Evolutionary conservation across 2,888 invertebrate genomes (phyloP).

Genomic region (Adineta ricciae): DNA sequence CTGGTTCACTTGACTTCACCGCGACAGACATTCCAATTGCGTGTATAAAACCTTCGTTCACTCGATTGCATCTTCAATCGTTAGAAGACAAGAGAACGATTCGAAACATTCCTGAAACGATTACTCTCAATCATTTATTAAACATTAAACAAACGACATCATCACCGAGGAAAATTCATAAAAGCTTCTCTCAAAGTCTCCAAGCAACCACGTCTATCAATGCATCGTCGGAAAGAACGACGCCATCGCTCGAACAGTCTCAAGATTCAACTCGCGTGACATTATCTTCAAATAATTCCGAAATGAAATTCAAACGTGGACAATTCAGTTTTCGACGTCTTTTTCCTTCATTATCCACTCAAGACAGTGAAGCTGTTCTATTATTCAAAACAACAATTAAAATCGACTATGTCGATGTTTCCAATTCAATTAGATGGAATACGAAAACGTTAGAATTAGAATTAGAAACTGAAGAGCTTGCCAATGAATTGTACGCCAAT

Average conservation of each 20-base stretch:
- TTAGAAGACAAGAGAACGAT: neutral
- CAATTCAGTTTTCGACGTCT: neutral
- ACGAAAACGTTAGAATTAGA: neutral
- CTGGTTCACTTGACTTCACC: neutral
- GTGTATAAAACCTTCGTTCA: neutral
- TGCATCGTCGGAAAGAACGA: too few species aligned
- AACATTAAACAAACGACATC: neutral
- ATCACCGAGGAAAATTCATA: neutral
- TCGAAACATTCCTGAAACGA: neutral
- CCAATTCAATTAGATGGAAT: neutral
- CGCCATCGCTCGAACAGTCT: neutral
- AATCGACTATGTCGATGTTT: neutral
- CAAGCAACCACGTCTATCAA: neutral
- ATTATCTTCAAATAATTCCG: neutral
- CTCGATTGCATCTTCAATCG: neutral
- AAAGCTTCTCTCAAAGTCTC: neutral
- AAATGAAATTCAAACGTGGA: neutral
- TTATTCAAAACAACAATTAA: neutral
- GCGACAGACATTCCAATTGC: neutral
- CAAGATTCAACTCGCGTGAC: neutral
- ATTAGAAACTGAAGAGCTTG: neutral
- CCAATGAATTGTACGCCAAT: neutral
- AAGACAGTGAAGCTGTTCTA: neutral
- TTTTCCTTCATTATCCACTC: neutral
- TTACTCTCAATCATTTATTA: neutral